Base-by-base conservation (phyloP, 2,113 vertebrate genomes). In the Sapajus apella region DNA sequence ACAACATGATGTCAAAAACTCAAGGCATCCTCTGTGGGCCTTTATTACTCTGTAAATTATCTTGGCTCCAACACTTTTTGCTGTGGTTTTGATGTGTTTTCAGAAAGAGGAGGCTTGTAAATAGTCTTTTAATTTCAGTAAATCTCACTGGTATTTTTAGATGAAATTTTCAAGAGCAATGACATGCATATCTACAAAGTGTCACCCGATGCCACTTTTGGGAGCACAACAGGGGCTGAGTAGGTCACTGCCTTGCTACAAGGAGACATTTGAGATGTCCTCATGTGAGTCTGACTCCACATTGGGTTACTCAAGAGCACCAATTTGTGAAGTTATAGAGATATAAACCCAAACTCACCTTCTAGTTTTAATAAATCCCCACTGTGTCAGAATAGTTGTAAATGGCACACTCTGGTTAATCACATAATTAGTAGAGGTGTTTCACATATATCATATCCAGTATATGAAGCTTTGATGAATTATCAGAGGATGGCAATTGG, bases 161-260 rank as follows among this genome's bases (percentile, higher is more conserved):
- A 23, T 35, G 4, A 81, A 32, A 37, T 64, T 11, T 6, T 77
- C 66, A 25, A 89, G 40, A 66, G 8, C 43, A 90, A 21, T 21
- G 35, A 20, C 30, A 37, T 0, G 2, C 4, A 13, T 2, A 5
- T 13, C 7, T 40, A 25, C 0, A 3, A 85, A 40, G 2, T 18
- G 14, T 73, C 20, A 50, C 10, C 17, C 3, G 13, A 35, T 80
- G 5, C 3, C 70, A 21, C 35, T n/a, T 68, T 80, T 6, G n/a
- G 27, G 6, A 47, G 25, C 18, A 27, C 8, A 61, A 77, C 1
- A 7, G 35, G 45, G 8, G 1, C 20, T 2, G 12, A 58, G 16
- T 2, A 61, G 20, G 27, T 6, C 2, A 8, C 23, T 23, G 1
- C 27, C 43, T 72, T 37, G 2, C 64, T 32, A 14, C 35, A 14